A percentile compares a stretch with the other conserved stretches of the same genome.
Evolutionary conservation across 2,888 invertebrate species (phyloP).

Genomic region (Mycogona germanica): DNA sequence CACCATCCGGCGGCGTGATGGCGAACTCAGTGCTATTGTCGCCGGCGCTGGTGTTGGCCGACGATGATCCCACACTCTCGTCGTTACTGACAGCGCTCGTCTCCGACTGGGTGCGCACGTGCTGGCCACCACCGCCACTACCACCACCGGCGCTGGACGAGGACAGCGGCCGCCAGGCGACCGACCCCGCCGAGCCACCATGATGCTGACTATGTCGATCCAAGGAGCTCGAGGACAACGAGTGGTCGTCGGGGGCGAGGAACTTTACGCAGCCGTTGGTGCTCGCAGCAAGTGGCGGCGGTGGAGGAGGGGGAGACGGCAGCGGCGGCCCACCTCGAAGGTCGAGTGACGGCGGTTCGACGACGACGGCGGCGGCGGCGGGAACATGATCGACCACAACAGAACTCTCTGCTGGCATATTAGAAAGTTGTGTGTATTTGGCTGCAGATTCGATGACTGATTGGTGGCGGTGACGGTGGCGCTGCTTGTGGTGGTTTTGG

Average conservation of each 20-base stretch:
- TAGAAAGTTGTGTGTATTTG: no score
- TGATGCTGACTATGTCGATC: no score
- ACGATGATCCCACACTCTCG: slow-evolving; percentile 8
- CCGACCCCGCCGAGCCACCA: not conserved
- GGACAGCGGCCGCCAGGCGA: no score
- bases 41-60: not conserved
- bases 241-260: not conserved
- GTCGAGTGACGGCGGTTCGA: not conserved
- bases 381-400: not conserved
- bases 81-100: slow-evolving; percentile 4
- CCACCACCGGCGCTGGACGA: not conserved
- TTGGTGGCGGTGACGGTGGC: no score
- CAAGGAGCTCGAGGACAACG: not conserved
- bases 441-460: not conserved
- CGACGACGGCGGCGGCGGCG: not conserved
- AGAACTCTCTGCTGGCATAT: slow-evolving; percentile 5
- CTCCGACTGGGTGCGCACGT: slow-evolving; percentile 15
- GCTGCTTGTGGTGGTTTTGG: no score
- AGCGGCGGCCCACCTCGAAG: no score
- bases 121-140: no score
- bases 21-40: slow-evolving; percentile 4
- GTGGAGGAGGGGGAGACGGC: no score
- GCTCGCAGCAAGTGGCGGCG: not conserved
- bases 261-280: not conserved
- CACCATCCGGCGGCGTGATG: slow-evolving; percentile 54